Conservation (phyloP, 2,888 invertebrate genomes). For the Lycaena phlaeas region DNA sequence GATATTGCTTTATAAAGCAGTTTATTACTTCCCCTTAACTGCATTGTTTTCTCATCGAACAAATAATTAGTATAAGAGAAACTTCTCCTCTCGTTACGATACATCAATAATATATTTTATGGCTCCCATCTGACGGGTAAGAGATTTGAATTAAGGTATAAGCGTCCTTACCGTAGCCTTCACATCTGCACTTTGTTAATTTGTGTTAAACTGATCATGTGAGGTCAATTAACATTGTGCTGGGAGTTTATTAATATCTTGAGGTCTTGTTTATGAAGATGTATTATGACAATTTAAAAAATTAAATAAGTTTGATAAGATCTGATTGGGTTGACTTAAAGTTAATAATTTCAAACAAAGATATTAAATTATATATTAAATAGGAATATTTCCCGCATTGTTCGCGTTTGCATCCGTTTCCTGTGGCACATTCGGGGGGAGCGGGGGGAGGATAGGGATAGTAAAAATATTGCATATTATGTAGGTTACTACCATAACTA, state of each 20-base stretch:
- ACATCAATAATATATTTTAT: slow-evolving; percentile 1
- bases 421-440: too few species aligned
- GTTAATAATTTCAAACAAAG: too few species aligned
- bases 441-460: too few species aligned
- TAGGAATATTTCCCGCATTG: too few species aligned
- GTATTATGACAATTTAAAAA: too few species aligned
- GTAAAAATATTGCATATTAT: too few species aligned
- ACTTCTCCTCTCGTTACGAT: background rate
- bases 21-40: background rate
- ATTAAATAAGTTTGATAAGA: too few species aligned
- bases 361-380: too few species aligned
- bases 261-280: background rate
- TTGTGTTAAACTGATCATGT: background rate
- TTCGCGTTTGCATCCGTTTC: too few species aligned
- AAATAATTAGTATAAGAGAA: background rate
- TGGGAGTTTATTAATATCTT: background rate
- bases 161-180: background rate
- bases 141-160: slow-evolving; percentile 2
- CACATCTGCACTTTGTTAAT: background rate
- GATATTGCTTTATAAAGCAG: too few species aligned
- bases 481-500: too few species aligned
- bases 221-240: slow-evolving; percentile 4
- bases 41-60: background rate
- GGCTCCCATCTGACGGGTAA: background rate
- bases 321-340: too few species aligned